Percentiles rank a stretch among this genome's conserved stretches.
Evolutionary conservation across 2,113 vertebrate genomes (phyloP).

Genomic region (Microtus richardsoni): DNA sequence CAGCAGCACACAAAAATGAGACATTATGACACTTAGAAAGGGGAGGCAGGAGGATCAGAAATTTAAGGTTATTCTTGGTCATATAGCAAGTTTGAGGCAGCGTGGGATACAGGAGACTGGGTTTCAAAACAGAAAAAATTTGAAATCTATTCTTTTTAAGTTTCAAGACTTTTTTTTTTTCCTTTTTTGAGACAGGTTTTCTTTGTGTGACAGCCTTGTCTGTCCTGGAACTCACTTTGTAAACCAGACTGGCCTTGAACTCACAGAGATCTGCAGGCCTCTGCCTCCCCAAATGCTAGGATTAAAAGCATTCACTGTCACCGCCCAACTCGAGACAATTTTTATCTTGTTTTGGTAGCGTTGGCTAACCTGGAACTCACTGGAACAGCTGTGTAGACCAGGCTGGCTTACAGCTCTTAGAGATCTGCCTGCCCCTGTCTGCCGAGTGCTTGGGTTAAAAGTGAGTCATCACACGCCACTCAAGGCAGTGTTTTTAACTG

Average conservation of each 20-base stretch:
- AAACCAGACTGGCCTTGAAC: too few species aligned
- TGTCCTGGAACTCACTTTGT: too few species aligned
- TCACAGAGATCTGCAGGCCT: too few species aligned
- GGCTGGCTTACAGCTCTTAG: not conserved
- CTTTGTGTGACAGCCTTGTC: too few species aligned
- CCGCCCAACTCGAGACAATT: not conserved
- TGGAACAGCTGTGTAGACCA: too few species aligned
- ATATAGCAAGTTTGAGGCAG: not conserved
- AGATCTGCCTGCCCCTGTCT: not conserved
- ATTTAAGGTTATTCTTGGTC: not conserved
- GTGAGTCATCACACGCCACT: not conserved
- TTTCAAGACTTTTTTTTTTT: not conserved
- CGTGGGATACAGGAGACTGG: not conserved
- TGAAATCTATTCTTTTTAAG: not conserved
- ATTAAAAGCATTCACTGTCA: too few species aligned
- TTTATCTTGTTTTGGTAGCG: not conserved
- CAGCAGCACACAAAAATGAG: not conserved
- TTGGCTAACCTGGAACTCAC: not conserved
- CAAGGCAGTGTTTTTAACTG: not conserved
- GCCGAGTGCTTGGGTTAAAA: too few species aligned
- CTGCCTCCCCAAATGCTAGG: too few species aligned
- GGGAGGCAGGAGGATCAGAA: too few species aligned
- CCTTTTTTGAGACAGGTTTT: too few species aligned
- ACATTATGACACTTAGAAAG: not conserved
- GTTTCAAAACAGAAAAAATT: not conserved